A percentile compares a stretch with the other conserved stretches of the same genome.
These are phyloP conservation scores for Bhutanitis thaidina DNA, from an alignment of 2,888 invertebrate species.

Conservation along the genomic window DNA sequence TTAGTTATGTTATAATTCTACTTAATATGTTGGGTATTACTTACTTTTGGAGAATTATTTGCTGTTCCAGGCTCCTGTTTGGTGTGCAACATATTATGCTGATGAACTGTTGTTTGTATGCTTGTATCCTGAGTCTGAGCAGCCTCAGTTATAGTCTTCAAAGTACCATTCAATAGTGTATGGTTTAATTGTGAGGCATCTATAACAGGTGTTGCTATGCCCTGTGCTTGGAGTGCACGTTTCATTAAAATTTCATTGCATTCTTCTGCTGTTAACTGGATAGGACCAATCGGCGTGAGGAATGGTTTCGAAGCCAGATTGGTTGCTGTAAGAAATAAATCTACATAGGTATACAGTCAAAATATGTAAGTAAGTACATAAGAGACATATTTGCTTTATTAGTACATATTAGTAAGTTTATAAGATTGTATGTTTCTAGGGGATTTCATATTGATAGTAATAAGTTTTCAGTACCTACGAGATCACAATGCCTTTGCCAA, in stretches of 20 bases:
- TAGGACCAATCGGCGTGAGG: conserved; percentile 85
- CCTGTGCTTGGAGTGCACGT: conserved; percentile 84
- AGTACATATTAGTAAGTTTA: too few relatives aligned
- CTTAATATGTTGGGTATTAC: conserved; percentile 25
- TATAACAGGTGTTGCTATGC: conserved; percentile 72
- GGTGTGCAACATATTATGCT: conserved; percentile 74
- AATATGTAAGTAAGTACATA: too few relatives aligned
- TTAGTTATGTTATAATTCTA: too few relatives aligned
- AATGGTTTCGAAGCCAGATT: conserved; percentile 80
- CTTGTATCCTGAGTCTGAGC: conserved; percentile 53
- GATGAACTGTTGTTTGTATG: conserved; percentile 56
- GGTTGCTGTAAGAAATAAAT: conserved; percentile 51
- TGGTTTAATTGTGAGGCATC: conserved; percentile 72
- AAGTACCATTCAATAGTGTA: conserved; percentile 60
- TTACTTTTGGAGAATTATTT: conserved; percentile 77
- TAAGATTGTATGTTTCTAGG: too few relatives aligned
- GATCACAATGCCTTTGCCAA: too few relatives aligned
- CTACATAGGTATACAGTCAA: neutral
- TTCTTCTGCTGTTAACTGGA: conserved; percentile 87
- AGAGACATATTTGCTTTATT: too few relatives aligned
- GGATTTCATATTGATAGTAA: too few relatives aligned
- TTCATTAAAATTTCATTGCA: conserved; percentile 89
- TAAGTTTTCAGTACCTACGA: too few relatives aligned
- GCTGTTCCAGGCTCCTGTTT: conserved; percentile 81
- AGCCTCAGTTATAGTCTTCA: conserved; percentile 65